phyloP scores from a whole-genome alignment of 1,140 invertebrate species.

The Ips nitidus region DNA sequence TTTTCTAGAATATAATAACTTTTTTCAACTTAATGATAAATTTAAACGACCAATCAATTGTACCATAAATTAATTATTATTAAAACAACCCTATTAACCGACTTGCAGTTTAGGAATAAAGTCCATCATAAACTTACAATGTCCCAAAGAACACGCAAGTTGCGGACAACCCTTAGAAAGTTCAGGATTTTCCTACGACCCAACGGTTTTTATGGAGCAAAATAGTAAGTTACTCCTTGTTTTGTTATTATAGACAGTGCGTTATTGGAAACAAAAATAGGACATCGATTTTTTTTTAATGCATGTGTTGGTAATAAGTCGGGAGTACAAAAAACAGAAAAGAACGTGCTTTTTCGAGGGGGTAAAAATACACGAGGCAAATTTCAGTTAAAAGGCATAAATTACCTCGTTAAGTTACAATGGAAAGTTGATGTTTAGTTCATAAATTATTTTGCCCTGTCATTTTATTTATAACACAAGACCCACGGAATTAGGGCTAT shows the following conservation, averaged over 20 bases:
- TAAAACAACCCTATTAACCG: too few species aligned
- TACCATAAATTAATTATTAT: too few species aligned
- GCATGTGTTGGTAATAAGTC: background rate
- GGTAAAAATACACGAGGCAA: background rate
- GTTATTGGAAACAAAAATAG: slow-evolving; percentile 10
- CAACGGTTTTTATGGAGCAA: slow-evolving; percentile 80
- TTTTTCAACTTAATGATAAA: too few species aligned
- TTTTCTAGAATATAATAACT: too few species aligned
- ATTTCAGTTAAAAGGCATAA: slow-evolving; percentile 16
- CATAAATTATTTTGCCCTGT: background rate
- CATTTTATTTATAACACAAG: slow-evolving; percentile 1
- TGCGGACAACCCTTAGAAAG: slow-evolving; percentile 74
- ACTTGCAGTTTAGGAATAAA: slow-evolving; percentile 71
- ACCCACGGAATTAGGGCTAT: background rate
- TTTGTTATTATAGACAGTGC: background rate
- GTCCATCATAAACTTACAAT: slow-evolving; percentile 83
- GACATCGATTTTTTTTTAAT: slow-evolving; percentile 25
- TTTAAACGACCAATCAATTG: too few species aligned
- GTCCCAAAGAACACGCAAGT: slow-evolving; percentile 78
- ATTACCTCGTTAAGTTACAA: background rate
- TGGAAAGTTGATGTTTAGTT: background rate
- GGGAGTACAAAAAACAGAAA: too few species aligned
- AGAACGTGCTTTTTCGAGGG: background rate
- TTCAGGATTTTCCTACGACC: slow-evolving; percentile 77
- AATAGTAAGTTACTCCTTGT: slow-evolving; percentile 63